phyloP scores from a whole-genome alignment of 2,113 vertebrate genomes.

The Orycteropus afer region DNA sequence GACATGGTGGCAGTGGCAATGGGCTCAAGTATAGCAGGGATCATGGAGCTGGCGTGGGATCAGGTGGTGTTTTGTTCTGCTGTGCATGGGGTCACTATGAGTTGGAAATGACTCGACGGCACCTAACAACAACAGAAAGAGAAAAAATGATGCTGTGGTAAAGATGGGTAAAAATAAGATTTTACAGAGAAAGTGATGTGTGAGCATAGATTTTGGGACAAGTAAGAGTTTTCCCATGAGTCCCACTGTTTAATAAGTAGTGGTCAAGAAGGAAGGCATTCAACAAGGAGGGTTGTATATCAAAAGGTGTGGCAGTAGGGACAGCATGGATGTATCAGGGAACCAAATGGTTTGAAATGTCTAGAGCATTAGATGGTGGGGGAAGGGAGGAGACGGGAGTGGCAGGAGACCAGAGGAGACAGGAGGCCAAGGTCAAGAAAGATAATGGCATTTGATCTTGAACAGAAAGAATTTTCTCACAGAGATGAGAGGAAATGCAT shows the following conservation, averaged over 20 bases:
- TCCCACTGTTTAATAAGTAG: neutral
- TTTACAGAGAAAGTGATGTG: neutral
- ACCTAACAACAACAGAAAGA: too few species aligned
- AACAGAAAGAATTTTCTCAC: neutral
- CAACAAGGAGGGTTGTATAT: neutral
- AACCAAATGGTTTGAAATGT: constrained; percentile 18
- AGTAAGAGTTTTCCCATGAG: neutral
- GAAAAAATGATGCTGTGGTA: neutral
- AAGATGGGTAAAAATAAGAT: neutral
- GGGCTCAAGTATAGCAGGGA: too few species aligned
- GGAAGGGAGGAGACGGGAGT: neutral
- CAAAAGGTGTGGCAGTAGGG: neutral
- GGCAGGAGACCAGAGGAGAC: neutral
- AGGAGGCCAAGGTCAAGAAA: neutral
- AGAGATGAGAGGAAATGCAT: neutral
- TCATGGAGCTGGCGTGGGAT: too few species aligned
- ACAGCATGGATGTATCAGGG: neutral
- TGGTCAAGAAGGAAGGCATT: neutral
- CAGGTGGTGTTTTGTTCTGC: too few species aligned
- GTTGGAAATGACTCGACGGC: too few species aligned
- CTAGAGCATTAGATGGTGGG: neutral
- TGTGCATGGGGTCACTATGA: too few species aligned
- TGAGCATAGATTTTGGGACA: neutral
- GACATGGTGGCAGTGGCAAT: too few species aligned
- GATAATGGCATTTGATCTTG: constrained; percentile 21